A percentile compares a stretch with the other conserved stretches of the same genome.
Conservation (phyloP, 2,888 invertebrate genomes). For the Tetragonisca angustula region DNA sequence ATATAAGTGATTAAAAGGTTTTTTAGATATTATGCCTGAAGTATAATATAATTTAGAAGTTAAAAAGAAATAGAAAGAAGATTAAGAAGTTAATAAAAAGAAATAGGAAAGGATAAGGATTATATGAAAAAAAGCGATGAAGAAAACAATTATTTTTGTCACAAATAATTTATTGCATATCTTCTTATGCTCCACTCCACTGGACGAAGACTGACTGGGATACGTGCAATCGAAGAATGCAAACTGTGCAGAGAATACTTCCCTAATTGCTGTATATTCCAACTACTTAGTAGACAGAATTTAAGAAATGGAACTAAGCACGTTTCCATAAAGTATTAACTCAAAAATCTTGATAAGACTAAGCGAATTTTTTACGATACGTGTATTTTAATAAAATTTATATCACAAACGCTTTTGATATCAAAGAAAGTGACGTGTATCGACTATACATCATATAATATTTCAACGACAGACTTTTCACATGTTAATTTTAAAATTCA, state of each 20-base stretch:
- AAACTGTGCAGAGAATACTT: not conserved
- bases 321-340: not conserved
- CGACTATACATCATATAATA: too few relatives aligned
- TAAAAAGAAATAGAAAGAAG: conserved; percentile 20
- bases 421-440: too few relatives aligned
- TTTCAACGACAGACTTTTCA: not conserved
- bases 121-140: conserved; percentile 29
- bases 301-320: not conserved
- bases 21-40: not conserved
- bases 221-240: conserved; percentile 39
- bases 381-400: not conserved
- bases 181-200: conserved; percentile 56
- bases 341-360: not conserved
- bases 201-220: conserved; percentile 47
- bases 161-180: conserved; percentile 60
- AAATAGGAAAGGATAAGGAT: conserved; percentile 28
- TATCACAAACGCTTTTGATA: not conserved
- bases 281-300: not conserved
- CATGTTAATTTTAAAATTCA: not conserved
- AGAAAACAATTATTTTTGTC: conserved; percentile 31
- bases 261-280: not conserved
- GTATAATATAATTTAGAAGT: not conserved
- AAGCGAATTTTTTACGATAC: not conserved
- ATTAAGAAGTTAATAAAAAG: not conserved
- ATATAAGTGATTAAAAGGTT: not conserved